A percentile compares a stretch with the other conserved stretches of the same genome.
These are phyloP conservation scores for Mythimna loreyi DNA, from an alignment of 2,888 invertebrate genomes.

Conservation along the genomic window DNA sequence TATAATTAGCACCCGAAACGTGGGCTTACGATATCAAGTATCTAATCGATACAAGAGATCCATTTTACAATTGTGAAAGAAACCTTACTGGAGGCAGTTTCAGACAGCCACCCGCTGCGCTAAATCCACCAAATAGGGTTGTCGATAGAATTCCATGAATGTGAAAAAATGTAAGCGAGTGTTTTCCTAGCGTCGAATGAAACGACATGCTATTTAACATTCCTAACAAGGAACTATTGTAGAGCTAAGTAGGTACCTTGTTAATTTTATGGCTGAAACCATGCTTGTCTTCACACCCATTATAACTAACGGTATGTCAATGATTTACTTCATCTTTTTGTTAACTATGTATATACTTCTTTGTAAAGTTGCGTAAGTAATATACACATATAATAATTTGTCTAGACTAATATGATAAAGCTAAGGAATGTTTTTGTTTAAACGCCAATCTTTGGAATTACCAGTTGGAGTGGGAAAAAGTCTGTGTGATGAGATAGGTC, in stretches of 20 bases:
- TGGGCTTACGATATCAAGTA: constrained; percentile 59
- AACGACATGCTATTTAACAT: constrained; percentile 20
- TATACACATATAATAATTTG: not conserved
- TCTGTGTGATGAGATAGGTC: too few species aligned
- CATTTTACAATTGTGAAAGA: constrained; percentile 67
- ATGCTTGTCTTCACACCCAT: constrained; percentile 23
- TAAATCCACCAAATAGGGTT: constrained; percentile 45
- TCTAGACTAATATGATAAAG: too few species aligned
- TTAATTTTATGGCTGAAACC: constrained; percentile 30
- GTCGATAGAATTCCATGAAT: constrained; percentile 17
- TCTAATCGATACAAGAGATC: constrained; percentile 61
- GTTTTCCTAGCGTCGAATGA: constrained; percentile 3
- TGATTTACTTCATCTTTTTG: constrained; percentile 17
- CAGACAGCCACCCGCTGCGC: constrained; percentile 60
- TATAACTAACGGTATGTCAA: constrained; percentile 12
- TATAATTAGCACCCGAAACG: constrained; percentile 66
- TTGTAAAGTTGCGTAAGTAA: constrained; percentile 2
- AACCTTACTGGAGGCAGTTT: constrained; percentile 50
- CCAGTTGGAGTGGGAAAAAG: too few species aligned
- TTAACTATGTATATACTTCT: constrained; percentile 3
- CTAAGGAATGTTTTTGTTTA: too few species aligned
- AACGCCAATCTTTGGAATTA: too few species aligned
- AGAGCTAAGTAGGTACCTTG: constrained; percentile 40
- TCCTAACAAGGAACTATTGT: constrained; percentile 34
- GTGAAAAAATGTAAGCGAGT: constrained; percentile 18